phyloP scores from a whole-genome alignment of 2,113 vertebrate species.

The Calyptomena viridis region DNA sequence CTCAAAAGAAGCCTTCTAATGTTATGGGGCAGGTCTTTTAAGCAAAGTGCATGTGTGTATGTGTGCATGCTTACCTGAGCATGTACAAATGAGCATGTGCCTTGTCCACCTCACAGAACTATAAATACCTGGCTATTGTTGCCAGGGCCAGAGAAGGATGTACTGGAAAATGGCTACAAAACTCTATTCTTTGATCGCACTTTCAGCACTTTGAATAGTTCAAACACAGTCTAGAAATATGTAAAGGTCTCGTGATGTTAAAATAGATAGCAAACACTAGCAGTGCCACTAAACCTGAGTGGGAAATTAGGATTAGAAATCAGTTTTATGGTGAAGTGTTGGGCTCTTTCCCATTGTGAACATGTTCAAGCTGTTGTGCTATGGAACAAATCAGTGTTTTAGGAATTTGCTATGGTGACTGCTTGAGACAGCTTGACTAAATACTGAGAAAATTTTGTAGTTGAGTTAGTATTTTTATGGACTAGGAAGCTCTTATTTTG shows the following conservation, averaged over 20 bases:
- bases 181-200: constrained; percentile 8
- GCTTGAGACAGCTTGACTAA: constrained; percentile 42
- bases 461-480: constrained; percentile 75
- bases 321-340: constrained; percentile 1
- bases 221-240: constrained; percentile 3
- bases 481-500: constrained; percentile 68
- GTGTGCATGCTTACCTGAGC: neutral
- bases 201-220: constrained; percentile 68
- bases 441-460: constrained; percentile 67
- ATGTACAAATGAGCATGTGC: neutral
- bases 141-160: neutral
- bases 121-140: neutral
- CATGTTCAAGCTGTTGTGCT: constrained; percentile 32
- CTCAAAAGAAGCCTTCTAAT: neutral
- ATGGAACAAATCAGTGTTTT: constrained; percentile 46
- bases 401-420: constrained; percentile 56
- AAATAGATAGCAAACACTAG: constrained; percentile 17
- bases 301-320: neutral
- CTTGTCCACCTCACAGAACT: constrained; percentile 5
- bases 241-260: neutral
- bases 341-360: constrained; percentile 41
- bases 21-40: neutral
- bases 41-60: neutral
- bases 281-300: neutral
- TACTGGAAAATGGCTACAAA: neutral